Conservation (phyloP, 2,113 vertebrate species). For the Manacus vitellinus region DNA sequence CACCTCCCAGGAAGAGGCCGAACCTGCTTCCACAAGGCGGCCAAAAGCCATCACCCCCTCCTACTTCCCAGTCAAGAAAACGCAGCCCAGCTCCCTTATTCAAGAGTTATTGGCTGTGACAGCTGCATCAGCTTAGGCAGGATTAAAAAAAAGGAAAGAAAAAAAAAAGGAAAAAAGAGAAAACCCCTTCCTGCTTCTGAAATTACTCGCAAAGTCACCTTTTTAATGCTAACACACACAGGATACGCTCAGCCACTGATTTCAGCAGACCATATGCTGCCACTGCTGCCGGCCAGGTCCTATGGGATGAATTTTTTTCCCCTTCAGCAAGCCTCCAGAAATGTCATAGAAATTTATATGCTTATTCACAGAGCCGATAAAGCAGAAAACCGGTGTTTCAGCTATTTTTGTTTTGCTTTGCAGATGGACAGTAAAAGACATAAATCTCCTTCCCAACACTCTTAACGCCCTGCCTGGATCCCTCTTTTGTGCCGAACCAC, state of each 20-base stretch:
- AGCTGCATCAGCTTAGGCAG: constrained; percentile 46
- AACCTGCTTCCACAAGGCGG: background rate
- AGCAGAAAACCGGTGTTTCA: constrained; percentile 81
- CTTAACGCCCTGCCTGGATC: background rate
- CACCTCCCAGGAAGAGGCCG: background rate
- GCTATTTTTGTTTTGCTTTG: constrained; percentile 83
- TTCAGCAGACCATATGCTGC: constrained; percentile 77
- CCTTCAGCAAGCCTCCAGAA: constrained; percentile 80
- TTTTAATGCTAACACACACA: constrained; percentile 70
- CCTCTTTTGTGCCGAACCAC: background rate
- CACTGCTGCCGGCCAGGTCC: constrained; percentile 70
- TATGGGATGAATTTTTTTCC: constrained; percentile 78
- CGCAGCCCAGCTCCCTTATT: background rate
- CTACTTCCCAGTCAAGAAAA: background rate
- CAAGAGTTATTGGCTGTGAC: constrained; percentile 29
- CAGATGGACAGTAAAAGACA: constrained; percentile 77
- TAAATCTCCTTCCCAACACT: constrained; percentile 68
- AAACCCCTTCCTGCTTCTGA: constrained; percentile 49
- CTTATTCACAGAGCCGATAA: constrained; percentile 82
- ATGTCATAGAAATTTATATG: constrained; percentile 82
- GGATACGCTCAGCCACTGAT: constrained; percentile 55
- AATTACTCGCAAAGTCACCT: constrained; percentile 76
- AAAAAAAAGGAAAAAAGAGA: background rate
- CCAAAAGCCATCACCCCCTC: background rate
- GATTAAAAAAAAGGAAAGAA: background rate